Percentiles rank a stretch among this genome's conserved stretches.
These are phyloP conservation scores for Phyllotreta cruciferae DNA, from an alignment of 2,888 invertebrate species.

Conservation along the genomic window DNA sequence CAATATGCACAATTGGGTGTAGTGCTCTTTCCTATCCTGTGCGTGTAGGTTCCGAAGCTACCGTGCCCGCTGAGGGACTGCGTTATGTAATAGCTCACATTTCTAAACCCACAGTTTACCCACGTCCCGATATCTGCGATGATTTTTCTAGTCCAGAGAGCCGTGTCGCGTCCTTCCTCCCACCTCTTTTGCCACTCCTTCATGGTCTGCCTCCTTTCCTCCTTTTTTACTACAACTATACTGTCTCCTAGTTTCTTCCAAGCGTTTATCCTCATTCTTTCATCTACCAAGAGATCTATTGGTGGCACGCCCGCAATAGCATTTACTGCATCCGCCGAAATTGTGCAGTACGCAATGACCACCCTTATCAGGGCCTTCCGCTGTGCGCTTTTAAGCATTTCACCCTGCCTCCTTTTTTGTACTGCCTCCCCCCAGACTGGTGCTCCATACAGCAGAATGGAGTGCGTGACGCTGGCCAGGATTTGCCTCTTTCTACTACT, in stretches of 20 bases:
- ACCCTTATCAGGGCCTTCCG: too few species aligned
- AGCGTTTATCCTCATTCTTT: slow-evolving; percentile 14
- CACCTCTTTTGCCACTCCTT: slow-evolving; percentile 12
- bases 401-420: too few species aligned
- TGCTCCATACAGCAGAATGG: too few species aligned
- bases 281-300: slow-evolving; percentile 32
- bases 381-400: too few species aligned
- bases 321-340: slow-evolving; percentile 21
- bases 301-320: slow-evolving; percentile 29
- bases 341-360: slow-evolving; percentile 27
- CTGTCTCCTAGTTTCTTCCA: background rate
- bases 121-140: background rate
- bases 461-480: too few species aligned
- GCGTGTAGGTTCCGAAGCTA: too few species aligned
- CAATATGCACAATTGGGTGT: background rate
- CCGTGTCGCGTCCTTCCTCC: background rate
- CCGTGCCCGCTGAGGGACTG: too few species aligned
- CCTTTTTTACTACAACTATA: background rate
- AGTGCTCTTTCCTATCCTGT: too few species aligned
- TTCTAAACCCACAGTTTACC: too few species aligned
- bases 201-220: slow-evolving; percentile 1
- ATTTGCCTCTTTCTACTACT: too few species aligned
- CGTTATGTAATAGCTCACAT: too few species aligned
- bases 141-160: slow-evolving; percentile 13
- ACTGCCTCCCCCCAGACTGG: too few species aligned